Evolutionary conservation across 2,888 invertebrate species (phyloP), one percentile per base, ranked within the genome.

Genomic region (Alentia gelatinosa): DNA sequence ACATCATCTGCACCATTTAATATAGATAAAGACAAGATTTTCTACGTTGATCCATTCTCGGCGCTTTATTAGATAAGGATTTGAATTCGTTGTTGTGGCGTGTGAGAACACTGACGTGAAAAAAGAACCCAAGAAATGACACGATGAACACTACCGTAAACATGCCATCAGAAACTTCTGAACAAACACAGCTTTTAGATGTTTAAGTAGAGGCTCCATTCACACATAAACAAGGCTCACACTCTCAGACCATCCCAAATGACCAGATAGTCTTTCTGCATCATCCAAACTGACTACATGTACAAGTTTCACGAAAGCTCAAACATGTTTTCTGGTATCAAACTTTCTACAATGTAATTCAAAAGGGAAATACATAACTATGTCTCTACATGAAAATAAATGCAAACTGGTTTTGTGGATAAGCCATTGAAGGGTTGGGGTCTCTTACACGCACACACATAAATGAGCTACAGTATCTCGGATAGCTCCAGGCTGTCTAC

Each of bases 391-490:
- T 3, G 68, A 37, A 79, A 40, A 86, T 86, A 86, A 86, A 86
- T 86, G 86, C 86, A 86, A 86, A 86, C 86, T 86, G 86, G 86
- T 86, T 86, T 86, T 86, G 42, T 40, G 7, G 30, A 47, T 33
- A 42, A 47, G 83, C 83, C 15, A 86, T 33, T 9, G 12, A 47
- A 33, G 7, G 50, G 7, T 23, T 47, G 30, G 37, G 35, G 30
- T 15, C 39, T 7, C 79, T 79, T n/a, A 19, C 35, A 39, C 79
- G 26, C 37, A 79, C 0, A 35, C 19, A 47, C 26, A 39, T 42
- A 33, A 19, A 56, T 9, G 56, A n/a, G 47, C 5, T 83, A 83
- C 37, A 35, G 39, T 23, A 83, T n/a, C 19, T 26, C 35, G n/a
- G 9, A 7, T 83, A 83, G 83, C 19, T 7, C 30, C 15, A n/a